These are phyloP conservation scores for Altica lythri DNA, from an alignment of 2,888 invertebrate genomes.

Conservation along the genomic window DNA sequence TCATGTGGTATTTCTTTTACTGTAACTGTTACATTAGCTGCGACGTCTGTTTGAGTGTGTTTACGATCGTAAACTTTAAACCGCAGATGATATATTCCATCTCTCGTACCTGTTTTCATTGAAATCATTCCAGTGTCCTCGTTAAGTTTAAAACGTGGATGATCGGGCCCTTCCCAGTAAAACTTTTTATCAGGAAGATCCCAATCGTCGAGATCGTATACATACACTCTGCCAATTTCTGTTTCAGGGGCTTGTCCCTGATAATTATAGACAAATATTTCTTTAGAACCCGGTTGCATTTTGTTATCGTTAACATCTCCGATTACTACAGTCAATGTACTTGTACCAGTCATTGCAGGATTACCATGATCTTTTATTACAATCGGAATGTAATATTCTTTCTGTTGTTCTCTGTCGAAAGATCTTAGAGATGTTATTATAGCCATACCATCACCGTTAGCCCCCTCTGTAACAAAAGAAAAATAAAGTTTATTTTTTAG, in stretches of 20 bases:
- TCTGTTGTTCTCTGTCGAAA: conserved; percentile 94
- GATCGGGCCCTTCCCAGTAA: conserved; percentile 88
- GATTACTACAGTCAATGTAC: conserved; percentile 93
- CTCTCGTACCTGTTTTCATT: conserved; percentile 90
- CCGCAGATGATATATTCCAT: conserved; percentile 80
- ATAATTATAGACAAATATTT: conserved; percentile 97
- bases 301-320: conserved; percentile 98
- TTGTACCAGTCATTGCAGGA: conserved; percentile 95
- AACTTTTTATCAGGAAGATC: conserved; percentile 97
- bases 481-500: conserved; percentile 2
- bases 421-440: conserved; percentile 91
- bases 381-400: conserved; percentile 95
- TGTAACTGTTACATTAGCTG: conserved; percentile 94
- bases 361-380: conserved; percentile 97
- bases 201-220: conserved; percentile 98
- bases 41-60: conserved; percentile 92
- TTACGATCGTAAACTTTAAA: conserved; percentile 91
- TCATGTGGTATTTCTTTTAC: conserved; percentile 95
- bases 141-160: conserved; percentile 82
- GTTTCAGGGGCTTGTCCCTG: conserved; percentile 60
- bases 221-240: conserved; percentile 82
- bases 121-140: conserved; percentile 94
- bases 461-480: conserved; percentile 72
- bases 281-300: conserved; percentile 97
- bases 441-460: conserved; percentile 97